phyloP scores from a whole-genome alignment of 2,113 vertebrate genomes.

The Corythornis madagascariensis region DNA sequence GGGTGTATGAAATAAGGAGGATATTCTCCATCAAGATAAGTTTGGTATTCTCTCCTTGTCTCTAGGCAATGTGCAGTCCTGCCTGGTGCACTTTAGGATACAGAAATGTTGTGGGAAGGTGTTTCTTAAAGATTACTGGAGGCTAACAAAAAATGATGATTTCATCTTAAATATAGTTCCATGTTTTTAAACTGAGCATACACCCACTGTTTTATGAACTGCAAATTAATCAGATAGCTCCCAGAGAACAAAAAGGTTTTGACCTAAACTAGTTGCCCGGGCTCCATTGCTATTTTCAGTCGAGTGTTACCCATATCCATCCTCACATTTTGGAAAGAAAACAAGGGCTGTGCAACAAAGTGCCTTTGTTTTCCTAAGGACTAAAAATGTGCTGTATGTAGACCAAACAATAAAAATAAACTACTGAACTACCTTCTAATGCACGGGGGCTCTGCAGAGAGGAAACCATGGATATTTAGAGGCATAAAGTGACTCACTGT shows the following conservation, averaged over 20 bases:
- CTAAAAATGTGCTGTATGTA: slow-evolving; percentile 79
- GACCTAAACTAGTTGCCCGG: slow-evolving; percentile 68
- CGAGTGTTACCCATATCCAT: slow-evolving; percentile 71
- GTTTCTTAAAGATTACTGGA: slow-evolving; percentile 66
- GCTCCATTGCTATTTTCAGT: slow-evolving; percentile 75
- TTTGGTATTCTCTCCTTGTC: slow-evolving; percentile 63
- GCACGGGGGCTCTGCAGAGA: slow-evolving; percentile 76
- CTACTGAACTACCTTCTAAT: slow-evolving; percentile 79
- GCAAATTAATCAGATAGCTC: slow-evolving; percentile 69
- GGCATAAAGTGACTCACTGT: slow-evolving; percentile 81
- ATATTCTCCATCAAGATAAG: slow-evolving; percentile 57
- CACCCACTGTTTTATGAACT: slow-evolving; percentile 65
- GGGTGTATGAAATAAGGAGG: slow-evolving; percentile 63
- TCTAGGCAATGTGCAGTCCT: slow-evolving; percentile 50
- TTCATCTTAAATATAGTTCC: slow-evolving; percentile 70
- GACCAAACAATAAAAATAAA: slow-evolving; percentile 86
- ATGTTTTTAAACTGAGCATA: slow-evolving; percentile 68
- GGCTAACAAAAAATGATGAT: slow-evolving; percentile 65
- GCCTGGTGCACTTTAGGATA: slow-evolving; percentile 64
- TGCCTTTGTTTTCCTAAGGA: slow-evolving; percentile 79
- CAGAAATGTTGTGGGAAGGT: slow-evolving; percentile 65
- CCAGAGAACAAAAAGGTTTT: slow-evolving; percentile 71
- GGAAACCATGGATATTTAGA: slow-evolving; percentile 82
- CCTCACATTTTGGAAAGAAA: slow-evolving; percentile 75
- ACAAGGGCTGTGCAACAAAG: slow-evolving; percentile 74